Conservation (phyloP, 2,888 invertebrate genomes). For the Biston stratarius region DNA sequence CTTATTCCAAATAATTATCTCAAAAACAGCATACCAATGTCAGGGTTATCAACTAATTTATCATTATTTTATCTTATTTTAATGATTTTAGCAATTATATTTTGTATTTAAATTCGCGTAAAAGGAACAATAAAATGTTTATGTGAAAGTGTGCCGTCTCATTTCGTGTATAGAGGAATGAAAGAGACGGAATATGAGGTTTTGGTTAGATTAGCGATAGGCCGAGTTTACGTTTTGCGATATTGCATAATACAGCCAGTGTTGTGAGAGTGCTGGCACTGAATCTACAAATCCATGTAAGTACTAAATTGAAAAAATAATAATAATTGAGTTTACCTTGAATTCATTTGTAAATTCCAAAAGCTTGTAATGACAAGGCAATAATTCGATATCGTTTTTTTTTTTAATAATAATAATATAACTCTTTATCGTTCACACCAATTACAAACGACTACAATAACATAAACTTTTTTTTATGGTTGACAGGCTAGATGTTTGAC, state of each 20-base stretch:
- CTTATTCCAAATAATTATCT: constrained; percentile 20
- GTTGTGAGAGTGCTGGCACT: constrained; percentile 28
- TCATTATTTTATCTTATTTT: constrained; percentile 25
- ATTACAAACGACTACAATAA: no score
- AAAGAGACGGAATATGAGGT: constrained; percentile 28
- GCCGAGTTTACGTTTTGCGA: constrained; percentile 16
- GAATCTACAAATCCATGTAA: constrained; percentile 28
- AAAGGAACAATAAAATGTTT: constrained; percentile 9
- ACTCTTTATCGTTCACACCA: no score
- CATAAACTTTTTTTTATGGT: no score
- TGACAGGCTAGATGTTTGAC: no score
- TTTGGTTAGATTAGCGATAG: constrained; percentile 25
- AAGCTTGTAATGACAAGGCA: no score
- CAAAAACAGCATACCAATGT: constrained; percentile 36
- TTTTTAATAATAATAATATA: no score
- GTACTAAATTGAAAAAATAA: constrained; percentile 1
- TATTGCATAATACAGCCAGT: constrained; percentile 32
- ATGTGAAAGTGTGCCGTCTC: constrained; percentile 19
- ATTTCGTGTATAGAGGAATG: constrained; percentile 2
- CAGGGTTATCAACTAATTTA: constrained; percentile 43
- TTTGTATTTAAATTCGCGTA: constrained; percentile 10
- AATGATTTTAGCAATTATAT: constrained; percentile 10
- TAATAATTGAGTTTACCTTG: background rate
- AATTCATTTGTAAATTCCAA: background rate
- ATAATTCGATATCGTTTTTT: no score